Percentiles rank a stretch among this genome's conserved stretches.
Conservation (phyloP, 2,797 vertebrate genomes). For the Myotis planiceps region DNA sequence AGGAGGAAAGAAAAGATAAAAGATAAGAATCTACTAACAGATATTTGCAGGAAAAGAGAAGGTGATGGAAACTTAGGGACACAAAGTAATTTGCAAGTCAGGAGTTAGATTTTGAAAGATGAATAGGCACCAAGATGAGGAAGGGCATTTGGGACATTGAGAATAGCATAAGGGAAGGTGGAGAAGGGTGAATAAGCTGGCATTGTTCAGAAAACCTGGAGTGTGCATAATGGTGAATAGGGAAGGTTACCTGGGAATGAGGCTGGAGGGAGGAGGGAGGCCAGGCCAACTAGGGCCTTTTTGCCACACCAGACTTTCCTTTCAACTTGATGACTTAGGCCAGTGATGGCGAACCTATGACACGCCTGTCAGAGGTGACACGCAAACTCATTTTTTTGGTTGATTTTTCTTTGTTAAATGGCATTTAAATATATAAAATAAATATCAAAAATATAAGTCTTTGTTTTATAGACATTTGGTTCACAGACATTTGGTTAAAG, state of each 20-base stretch:
- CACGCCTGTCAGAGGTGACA: too few species aligned
- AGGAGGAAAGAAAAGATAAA: neutral
- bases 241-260: neutral
- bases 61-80: neutral
- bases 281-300: neutral
- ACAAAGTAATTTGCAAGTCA: neutral
- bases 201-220: neutral
- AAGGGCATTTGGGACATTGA: neutral
- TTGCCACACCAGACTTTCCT: neutral
- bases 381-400: too few species aligned
- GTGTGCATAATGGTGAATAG: fast-evolving
- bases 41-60: neutral
- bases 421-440: too few species aligned
- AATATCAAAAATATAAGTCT: too few species aligned
- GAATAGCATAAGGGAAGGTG: neutral
- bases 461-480: too few species aligned
- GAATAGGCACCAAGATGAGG: neutral
- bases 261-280: neutral
- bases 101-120: neutral
- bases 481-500: too few species aligned
- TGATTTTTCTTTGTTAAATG: too few species aligned
- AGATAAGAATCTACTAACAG: too few species aligned
- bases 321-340: neutral
- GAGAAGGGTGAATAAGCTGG: neutral
- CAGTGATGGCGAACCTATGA: too few species aligned